Base-by-base conservation (phyloP, 1,140 invertebrate genomes). In the Papilio helenus region DNA sequence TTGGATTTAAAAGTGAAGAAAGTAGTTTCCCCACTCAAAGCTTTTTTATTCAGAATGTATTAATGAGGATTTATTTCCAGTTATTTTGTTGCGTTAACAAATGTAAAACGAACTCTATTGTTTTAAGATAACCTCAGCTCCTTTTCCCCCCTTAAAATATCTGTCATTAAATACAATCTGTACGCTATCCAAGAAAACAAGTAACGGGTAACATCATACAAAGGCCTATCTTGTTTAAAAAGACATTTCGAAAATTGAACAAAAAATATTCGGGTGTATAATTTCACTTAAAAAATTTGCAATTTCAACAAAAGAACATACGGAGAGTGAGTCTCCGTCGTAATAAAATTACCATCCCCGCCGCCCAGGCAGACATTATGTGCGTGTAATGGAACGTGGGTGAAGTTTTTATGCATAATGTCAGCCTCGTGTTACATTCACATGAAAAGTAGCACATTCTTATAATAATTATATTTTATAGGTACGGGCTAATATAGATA, bases 331-430 rank as follows among this genome's bases (percentile, higher is more conserved):
- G 58, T 61, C 20, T 61, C 1, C 58, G 18, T 14, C 58, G 61
- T 68, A 29, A 68, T 68, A 23, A 61, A 61, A 61, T 68, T 68
- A 18, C 61, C 23, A 68, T 26, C 20, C 61, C 51, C 51, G 51
- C 51, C n/a, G 0, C 61, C 26, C 1, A 26, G 61, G 12, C 58
- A 65, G 26, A 39, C 26, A 65, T 29, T n/a, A 65, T 65, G 58
- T 12, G 61, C 61, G 14, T 18, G 4, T 68, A 61, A 65, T 65
- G 26, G 9, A 65, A 68, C 14, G 61, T 68, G 26, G 10, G 26
- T 68, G 26, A 68, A 68, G 61, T 68, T 68, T 65, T 68, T 68
- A 68, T 65, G 61, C 61, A 65, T 29, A 61, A 26, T 61, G 23
- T 61, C 1, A 68, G 61, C 61, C 61, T 29, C 29, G 61, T 68